Evolutionary conservation across 2,113 vertebrate species (phyloP).

Genomic region (Progne subis): DNA sequence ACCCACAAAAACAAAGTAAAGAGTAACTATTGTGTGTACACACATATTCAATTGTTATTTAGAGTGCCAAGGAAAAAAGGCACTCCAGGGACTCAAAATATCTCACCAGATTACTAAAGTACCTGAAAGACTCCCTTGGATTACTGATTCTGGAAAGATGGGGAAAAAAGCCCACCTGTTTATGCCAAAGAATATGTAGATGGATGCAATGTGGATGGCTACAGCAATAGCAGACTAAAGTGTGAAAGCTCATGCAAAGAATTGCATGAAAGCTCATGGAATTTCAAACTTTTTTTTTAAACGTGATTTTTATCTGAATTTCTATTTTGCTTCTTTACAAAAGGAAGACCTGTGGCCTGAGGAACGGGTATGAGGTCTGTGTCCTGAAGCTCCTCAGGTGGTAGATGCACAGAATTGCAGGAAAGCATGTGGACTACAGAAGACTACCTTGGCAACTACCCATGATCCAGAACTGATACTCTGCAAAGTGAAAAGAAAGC

Average conservation of each 20-base stretch:
- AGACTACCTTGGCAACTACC: background rate
- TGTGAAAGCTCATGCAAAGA: background rate
- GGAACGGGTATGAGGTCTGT: background rate
- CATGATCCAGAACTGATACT: background rate
- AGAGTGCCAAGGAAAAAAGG: background rate
- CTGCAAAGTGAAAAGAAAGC: background rate
- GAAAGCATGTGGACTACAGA: background rate
- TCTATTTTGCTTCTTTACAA: background rate
- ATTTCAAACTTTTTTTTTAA: background rate
- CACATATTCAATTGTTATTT: background rate
- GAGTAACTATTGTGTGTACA: accelerated
- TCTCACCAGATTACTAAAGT: background rate
- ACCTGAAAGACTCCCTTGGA: background rate
- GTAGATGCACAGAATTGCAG: background rate
- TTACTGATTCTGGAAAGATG: background rate
- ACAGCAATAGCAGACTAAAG: background rate
- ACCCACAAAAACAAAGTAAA: background rate
- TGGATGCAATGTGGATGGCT: background rate
- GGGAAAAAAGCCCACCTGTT: background rate
- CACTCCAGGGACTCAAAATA: background rate
- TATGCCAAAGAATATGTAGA: background rate
- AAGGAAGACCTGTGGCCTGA: background rate
- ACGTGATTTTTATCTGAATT: background rate
- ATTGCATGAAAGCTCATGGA: background rate
- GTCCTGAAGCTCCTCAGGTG: background rate